A percentile compares a stretch with the other conserved stretches of the same genome.
Evolutionary conservation across 2,113 vertebrate species (phyloP).

Genomic region (Dromiciops gliroides): DNA sequence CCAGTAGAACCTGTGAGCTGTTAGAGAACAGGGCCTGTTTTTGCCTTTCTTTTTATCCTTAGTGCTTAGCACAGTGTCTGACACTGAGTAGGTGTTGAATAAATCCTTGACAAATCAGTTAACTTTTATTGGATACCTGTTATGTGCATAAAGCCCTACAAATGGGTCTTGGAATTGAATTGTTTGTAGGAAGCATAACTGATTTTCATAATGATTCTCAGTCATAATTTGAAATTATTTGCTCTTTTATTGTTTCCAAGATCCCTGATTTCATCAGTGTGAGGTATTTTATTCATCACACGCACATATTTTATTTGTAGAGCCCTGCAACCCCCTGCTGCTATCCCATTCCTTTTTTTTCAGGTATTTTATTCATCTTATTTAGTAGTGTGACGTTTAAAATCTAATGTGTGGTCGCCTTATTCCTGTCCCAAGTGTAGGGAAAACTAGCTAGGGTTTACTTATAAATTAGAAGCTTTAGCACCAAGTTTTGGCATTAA

Average conservation of each 20-base stretch:
- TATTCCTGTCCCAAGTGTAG: too few relatives aligned
- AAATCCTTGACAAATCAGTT: background rate
- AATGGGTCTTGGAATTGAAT: background rate
- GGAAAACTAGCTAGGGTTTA: too few relatives aligned
- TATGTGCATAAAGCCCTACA: conserved; percentile 14
- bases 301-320: too few relatives aligned
- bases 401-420: too few relatives aligned
- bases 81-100: background rate
- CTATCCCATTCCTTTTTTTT: too few relatives aligned
- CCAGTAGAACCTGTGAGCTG: background rate
- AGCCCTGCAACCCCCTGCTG: too few relatives aligned
- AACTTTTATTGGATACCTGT: background rate
- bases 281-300: background rate
- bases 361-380: too few relatives aligned
- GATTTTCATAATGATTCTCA: conserved; percentile 44
- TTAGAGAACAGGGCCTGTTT: too few relatives aligned
- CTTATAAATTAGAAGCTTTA: too few relatives aligned
- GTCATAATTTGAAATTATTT: background rate
- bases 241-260: background rate
- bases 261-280: background rate
- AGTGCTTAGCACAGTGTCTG: background rate
- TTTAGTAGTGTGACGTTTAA: too few relatives aligned
- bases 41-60: background rate
- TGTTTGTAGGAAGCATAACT: conserved; percentile 2
- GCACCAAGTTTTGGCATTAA: too few relatives aligned